Conservation (phyloP, 2,113 vertebrate species). For the Scomber japonicus region DNA sequence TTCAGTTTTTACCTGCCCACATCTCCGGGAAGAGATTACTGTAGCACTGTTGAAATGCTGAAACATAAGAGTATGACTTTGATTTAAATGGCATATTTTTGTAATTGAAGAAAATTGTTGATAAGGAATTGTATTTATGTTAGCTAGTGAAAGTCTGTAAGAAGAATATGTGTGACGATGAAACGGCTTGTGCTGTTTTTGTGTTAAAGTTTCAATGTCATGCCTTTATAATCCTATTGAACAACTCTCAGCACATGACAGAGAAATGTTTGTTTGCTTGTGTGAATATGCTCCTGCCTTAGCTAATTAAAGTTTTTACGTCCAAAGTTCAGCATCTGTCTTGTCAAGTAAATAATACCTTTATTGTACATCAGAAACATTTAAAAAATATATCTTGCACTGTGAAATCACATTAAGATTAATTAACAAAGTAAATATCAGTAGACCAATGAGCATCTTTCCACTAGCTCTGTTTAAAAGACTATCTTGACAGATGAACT, state of each 20-base stretch:
- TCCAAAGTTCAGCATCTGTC: slow-evolving; percentile 17
- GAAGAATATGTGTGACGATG: neutral
- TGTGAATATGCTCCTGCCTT: slow-evolving; percentile 48
- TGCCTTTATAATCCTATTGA: slow-evolving; percentile 48
- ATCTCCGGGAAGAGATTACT: slow-evolving; percentile 16
- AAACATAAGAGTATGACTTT: slow-evolving; percentile 42
- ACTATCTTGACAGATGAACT: neutral
- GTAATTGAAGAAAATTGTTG: slow-evolving; percentile 34
- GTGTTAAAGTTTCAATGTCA: slow-evolving; percentile 21
- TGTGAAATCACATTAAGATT: neutral
- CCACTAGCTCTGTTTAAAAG: neutral
- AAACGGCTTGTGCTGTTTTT: slow-evolving; percentile 9
- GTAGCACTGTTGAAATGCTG: slow-evolving; percentile 33
- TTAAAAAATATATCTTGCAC: neutral
- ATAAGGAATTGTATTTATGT: slow-evolving; percentile 67
- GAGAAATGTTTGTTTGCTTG: slow-evolving; percentile 12
- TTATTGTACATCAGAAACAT: neutral
- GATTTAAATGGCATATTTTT: slow-evolving; percentile 65
- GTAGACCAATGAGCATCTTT: neutral
- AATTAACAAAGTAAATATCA: neutral
- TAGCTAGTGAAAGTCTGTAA: slow-evolving; percentile 22
- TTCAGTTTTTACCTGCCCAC: slow-evolving; percentile 10
- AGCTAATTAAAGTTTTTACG: slow-evolving; percentile 73
- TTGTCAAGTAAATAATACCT: neutral
- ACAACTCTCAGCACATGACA: slow-evolving; percentile 43